Evolutionary conservation across 2,113 vertebrate species (phyloP), one percentile per base, ranked within the genome.

Genomic region (Merops nubicus): DNA sequence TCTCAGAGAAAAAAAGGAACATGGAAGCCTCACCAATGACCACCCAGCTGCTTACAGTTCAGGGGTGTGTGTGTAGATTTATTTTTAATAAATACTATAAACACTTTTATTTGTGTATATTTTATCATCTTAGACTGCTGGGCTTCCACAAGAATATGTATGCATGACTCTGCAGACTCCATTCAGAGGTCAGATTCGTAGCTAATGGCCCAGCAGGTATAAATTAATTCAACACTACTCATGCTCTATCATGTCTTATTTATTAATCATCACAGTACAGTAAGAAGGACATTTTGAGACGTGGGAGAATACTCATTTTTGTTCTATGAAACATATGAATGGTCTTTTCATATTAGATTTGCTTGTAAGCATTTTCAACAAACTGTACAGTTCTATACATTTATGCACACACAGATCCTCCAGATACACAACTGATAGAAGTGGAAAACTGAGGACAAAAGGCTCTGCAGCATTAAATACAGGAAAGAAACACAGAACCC

Each of bases 211-310:
- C 45, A 91, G 29, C 54, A 95, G 36, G 15, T 84, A 56, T 75
- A 93, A 93, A 97, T 96, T 92, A 97, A 87, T 86, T 91, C 45
- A 80, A 67, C 15, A 86, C 12, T 72, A 85, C 85, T 96, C 91
- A 72, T 70, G 68, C 29, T 59, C 26, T 88, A 40, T 70, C 85
- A n/a, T 93, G 42, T 92, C 45, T 89, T 59, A 84, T 40, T 94
- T 83, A 70, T 92, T 96, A 97, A 94, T 97, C 94, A 93, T 75
- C 75, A 76, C 54, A 82, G 38, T 26, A 82, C 20, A 87, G 50
- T 75, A 57, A 88, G 91, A 86, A 78, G 84, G 75, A 88, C n/a
- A 85, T 95, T 16, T 25, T 85, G 69, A 88, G 89, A 94, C 43
- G 40, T 60, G 22, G 15, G 23, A 88, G 36, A 62, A 74, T 4